These are phyloP conservation scores for Pitangus sulphuratus DNA, from an alignment of 2,797 vertebrate genomes.

Conservation along the genomic window DNA sequence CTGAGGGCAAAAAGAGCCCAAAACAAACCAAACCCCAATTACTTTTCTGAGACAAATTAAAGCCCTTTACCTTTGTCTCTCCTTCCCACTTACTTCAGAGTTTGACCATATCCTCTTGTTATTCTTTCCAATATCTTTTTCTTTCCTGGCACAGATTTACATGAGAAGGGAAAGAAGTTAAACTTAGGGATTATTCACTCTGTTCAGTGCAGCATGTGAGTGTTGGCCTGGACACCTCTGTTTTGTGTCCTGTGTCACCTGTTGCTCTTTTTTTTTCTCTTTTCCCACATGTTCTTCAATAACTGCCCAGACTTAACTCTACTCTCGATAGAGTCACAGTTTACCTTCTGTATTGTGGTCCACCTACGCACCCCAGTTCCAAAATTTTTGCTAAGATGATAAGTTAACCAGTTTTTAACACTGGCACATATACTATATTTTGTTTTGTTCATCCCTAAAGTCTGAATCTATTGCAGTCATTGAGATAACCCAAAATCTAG, in stretches of 20 bases:
- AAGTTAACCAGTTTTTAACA: background rate
- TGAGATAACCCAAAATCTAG: background rate
- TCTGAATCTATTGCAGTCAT: background rate
- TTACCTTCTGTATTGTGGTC: background rate
- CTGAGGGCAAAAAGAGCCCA: background rate
- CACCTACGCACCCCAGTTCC: accelerated
- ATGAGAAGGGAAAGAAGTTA: background rate
- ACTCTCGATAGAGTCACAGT: background rate
- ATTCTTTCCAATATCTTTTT: background rate
- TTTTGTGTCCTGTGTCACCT: background rate
- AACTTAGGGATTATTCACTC: background rate
- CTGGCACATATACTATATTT: background rate
- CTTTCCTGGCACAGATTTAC: background rate
- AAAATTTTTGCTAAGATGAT: background rate
- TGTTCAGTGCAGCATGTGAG: background rate
- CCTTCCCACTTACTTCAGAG: background rate
- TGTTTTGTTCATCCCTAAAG: background rate
- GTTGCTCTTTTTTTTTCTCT: background rate
- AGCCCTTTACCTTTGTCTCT: background rate
- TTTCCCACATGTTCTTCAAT: background rate
- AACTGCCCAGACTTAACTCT: background rate
- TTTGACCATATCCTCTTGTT: background rate
- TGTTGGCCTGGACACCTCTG: background rate
- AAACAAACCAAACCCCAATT: background rate
- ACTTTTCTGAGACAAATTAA: background rate